Conservation (phyloP, 2,888 invertebrate species). For the Hermaeophaga mercurialis region DNA sequence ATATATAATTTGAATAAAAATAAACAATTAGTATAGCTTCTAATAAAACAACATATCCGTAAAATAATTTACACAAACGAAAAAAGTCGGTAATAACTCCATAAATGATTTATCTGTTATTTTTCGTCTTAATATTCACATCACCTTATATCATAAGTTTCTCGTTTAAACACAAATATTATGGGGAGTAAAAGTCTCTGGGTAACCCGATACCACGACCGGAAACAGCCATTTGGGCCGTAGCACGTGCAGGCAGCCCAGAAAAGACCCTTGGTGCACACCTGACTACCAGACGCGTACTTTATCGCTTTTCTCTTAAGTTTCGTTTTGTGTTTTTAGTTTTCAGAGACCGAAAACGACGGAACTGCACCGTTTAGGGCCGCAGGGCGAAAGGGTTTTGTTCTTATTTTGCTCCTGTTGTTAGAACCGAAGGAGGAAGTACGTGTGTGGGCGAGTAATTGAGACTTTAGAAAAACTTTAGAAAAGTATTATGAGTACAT, state of each 20-base stretch:
- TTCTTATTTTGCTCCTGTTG: slow-evolving; percentile 18
- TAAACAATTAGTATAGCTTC: no score
- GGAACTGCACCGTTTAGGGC: slow-evolving; percentile 21
- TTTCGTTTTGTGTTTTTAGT: slow-evolving; percentile 12
- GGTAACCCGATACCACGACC: slow-evolving; percentile 42
- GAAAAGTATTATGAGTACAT: neutral
- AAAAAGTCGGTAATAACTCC: no score
- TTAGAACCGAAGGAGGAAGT: slow-evolving; percentile 33
- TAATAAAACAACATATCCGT: no score
- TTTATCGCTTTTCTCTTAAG: slow-evolving; percentile 14
- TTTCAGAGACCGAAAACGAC: slow-evolving; percentile 22
- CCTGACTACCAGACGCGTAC: slow-evolving; percentile 40
- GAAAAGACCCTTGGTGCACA: slow-evolving; percentile 38
- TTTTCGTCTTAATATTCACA: neutral
- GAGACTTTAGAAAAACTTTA: slow-evolving; percentile 16
- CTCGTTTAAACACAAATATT: no score
- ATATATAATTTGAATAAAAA: no score
- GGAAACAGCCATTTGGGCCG: slow-evolving; percentile 48
- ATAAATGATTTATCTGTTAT: no score
- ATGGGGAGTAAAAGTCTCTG: slow-evolving; percentile 29
- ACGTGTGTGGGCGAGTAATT: slow-evolving; percentile 33
- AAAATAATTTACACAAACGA: no score
- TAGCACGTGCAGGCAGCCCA: slow-evolving; percentile 44
- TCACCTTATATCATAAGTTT: slow-evolving; percentile 20
- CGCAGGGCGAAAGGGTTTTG: slow-evolving; percentile 7